These are phyloP conservation scores for Gnathonemus echidnorhynchus DNA, from an alignment of 2,113 vertebrate species.

Conservation along the genomic window DNA sequence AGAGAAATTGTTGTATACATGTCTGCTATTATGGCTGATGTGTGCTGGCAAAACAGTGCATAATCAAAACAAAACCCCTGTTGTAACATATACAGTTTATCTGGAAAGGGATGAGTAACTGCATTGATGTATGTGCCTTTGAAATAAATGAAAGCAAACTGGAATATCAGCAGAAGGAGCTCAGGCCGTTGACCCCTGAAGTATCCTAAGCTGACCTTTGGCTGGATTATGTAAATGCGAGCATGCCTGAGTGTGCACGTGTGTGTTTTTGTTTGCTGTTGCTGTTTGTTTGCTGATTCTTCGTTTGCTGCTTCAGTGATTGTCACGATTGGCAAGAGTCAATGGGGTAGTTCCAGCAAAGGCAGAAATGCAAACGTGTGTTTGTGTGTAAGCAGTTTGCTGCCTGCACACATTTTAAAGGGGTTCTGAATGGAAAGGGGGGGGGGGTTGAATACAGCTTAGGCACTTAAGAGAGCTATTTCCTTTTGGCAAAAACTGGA, in stretches of 20 bases:
- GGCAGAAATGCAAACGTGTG: neutral
- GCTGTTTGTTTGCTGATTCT: neutral
- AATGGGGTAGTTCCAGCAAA: neutral
- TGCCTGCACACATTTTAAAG: neutral
- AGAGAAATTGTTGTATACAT: constrained; percentile 24
- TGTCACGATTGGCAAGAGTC: neutral
- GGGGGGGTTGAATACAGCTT: neutral
- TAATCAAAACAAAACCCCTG: constrained; percentile 19
- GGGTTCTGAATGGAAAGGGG: neutral
- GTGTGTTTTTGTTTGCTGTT: neutral
- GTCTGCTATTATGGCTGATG: neutral
- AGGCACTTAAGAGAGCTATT: neutral
- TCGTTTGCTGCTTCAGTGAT: neutral
- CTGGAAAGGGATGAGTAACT: neutral
- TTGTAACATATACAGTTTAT: constrained; percentile 29
- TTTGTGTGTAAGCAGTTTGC: neutral
- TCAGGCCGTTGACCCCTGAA: constrained; percentile 12
- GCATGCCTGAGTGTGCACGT: neutral
- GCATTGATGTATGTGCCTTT: constrained; percentile 12
- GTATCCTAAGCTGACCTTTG: constrained; percentile 39
- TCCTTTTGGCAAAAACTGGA: neutral
- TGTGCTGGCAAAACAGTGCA: constrained; percentile 30
- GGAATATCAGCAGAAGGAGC: constrained; percentile 25
- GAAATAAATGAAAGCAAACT: constrained; percentile 18
- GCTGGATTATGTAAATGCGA: neutral